Conservation (phyloP, 2,888 invertebrate species). For the Strigamia transsilvanica region DNA sequence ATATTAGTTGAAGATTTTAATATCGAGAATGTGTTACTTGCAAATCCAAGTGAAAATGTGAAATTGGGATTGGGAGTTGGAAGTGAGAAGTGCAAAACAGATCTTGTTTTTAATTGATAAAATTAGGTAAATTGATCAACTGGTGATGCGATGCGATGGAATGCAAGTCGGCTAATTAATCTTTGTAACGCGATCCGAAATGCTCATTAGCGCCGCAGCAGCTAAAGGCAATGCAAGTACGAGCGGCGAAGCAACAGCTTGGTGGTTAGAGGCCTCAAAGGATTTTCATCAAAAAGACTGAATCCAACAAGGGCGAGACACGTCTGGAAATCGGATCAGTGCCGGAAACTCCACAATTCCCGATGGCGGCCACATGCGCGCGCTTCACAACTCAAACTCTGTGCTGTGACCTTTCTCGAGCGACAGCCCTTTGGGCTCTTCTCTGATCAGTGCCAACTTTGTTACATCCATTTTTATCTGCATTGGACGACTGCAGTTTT, state of each 20-base stretch:
- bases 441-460: conserved; percentile 22
- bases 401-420: conserved; percentile 14
- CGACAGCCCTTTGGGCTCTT: conserved; percentile 18
- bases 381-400: conserved; percentile 10
- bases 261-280: conserved; percentile 20
- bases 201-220: conserved; percentile 16
- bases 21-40: too few species aligned
- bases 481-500: not conserved
- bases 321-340: conserved; percentile 10
- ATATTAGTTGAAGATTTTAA: not conserved
- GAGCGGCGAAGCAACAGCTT: conserved; percentile 19
- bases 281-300: conserved; percentile 5
- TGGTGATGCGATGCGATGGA: not conserved
- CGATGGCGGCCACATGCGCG: conserved; percentile 11
- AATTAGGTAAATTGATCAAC: conserved; percentile 5
- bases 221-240: not conserved
- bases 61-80: too few species aligned
- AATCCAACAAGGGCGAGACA: conserved; percentile 10
- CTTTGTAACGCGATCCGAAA: not conserved
- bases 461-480: conserved; percentile 10
- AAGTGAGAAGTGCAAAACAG: too few species aligned
- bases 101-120: not conserved
- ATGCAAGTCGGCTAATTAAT: not conserved
- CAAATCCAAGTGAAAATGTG: too few species aligned
- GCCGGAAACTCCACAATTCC: conserved; percentile 31